phyloP scores from a whole-genome alignment of 2,113 vertebrate genomes.

The Pterocles burchelli region DNA sequence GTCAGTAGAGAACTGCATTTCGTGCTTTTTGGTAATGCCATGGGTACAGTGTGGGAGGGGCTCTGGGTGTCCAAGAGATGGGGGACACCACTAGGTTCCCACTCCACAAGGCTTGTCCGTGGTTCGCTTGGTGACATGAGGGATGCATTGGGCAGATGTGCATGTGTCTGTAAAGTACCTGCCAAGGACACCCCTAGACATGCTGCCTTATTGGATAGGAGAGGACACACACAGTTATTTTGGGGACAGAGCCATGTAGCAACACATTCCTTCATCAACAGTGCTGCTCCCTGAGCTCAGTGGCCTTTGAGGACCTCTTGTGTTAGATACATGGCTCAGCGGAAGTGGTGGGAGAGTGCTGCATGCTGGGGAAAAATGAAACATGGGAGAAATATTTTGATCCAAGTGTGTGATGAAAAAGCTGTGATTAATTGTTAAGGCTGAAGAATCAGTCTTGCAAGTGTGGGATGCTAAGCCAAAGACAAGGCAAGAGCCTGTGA shows the following conservation, averaged over 20 bases:
- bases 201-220: not conserved
- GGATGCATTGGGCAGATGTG: not conserved
- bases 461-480: not conserved
- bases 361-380: not conserved
- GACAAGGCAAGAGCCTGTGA: not conserved
- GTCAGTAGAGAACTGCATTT: not conserved
- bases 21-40: not conserved
- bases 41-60: not conserved
- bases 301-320: not conserved
- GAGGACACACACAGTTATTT: not conserved
- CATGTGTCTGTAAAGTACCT: not conserved
- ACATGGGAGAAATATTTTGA: not conserved
- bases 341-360: not conserved
- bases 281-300: not conserved
- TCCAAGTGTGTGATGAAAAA: not conserved
- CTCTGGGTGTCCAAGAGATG: not conserved
- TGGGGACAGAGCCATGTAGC: not conserved
- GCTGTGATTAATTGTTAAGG: not conserved
- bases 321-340: not conserved
- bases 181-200: not conserved
- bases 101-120: fast-evolving
- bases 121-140: not conserved
- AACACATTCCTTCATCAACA: not conserved
- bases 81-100: not conserved
- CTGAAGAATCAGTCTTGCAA: not conserved